These are phyloP conservation scores for Triplophysa siluroides DNA, from an alignment of 2,113 vertebrate species.

Conservation along the genomic window DNA sequence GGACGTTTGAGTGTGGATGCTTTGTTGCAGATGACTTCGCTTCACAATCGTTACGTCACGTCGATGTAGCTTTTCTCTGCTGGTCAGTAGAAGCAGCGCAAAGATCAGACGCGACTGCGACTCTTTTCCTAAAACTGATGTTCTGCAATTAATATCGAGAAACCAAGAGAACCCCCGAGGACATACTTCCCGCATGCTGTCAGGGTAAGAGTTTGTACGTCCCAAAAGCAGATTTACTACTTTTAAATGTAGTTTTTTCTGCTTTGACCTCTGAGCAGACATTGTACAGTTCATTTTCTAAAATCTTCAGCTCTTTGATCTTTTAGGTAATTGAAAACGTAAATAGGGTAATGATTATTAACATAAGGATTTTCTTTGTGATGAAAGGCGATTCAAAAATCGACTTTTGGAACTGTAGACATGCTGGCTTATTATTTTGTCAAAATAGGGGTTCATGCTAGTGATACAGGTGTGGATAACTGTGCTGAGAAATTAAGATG, in stretches of 20 bases:
- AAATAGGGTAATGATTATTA: neutral
- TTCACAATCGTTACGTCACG: neutral
- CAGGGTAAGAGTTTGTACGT: conserved; percentile 1
- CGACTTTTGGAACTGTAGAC: no score
- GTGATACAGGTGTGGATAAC: neutral
- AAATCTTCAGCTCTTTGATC: neutral
- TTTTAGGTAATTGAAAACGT: no score
- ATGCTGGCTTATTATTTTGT: neutral
- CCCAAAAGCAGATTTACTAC: neutral
- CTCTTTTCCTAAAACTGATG: neutral
- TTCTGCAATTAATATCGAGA: neutral
- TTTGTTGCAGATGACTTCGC: neutral
- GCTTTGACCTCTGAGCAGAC: conserved; percentile 34
- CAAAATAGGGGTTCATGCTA: neutral
- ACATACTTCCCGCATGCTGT: neutral
- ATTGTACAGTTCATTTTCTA: neutral
- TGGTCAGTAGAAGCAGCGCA: neutral
- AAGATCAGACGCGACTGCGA: neutral
- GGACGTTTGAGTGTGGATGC: neutral
- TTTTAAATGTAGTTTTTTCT: neutral
- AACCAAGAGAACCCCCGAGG: neutral
- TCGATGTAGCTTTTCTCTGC: neutral
- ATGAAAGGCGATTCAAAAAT: no score
- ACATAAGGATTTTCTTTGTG: no score
- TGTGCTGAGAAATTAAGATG: no score